Percentiles rank a stretch among this genome's conserved stretches.
Conservation (phyloP, 2,113 vertebrate genomes). For the Chloropsis cyanopogon region DNA sequence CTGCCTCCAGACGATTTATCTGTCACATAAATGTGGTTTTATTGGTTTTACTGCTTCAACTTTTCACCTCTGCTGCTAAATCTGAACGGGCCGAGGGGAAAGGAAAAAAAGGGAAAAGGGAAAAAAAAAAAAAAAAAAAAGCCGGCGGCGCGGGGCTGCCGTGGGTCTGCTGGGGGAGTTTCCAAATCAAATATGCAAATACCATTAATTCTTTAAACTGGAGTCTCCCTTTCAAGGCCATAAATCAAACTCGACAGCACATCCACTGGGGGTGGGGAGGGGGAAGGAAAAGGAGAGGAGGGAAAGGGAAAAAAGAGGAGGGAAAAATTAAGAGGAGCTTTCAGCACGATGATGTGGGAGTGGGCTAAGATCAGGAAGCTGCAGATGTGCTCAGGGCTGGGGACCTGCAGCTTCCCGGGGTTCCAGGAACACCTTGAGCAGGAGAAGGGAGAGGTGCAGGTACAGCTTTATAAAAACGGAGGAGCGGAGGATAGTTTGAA, state of each 20-base stretch:
- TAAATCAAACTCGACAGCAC: slow-evolving; percentile 64
- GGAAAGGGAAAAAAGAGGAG: not conserved
- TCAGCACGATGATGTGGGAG: not conserved
- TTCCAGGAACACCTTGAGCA: not conserved
- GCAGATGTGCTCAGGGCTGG: fast-evolving
- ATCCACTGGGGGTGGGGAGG: not conserved
- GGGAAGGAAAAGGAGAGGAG: not conserved
- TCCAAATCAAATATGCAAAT: slow-evolving; percentile 73
- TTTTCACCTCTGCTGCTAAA: slow-evolving; percentile 70
- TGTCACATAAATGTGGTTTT: slow-evolving; percentile 69
- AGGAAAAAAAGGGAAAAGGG: not conserved
- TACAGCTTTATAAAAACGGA: fast-evolving
- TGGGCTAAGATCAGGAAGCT: not conserved
- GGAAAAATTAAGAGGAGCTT: not conserved
- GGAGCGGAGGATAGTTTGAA: not conserved
- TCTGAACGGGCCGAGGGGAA: not conserved
- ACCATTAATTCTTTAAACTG: slow-evolving; percentile 63
- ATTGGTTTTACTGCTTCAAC: slow-evolving; percentile 71
- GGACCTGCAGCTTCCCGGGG: not conserved
- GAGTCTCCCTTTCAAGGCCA: slow-evolving; percentile 49
- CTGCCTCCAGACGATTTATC: slow-evolving; percentile 47
- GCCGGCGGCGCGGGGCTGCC: not conserved
- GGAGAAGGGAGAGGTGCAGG: not conserved
- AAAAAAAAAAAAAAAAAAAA: not conserved
- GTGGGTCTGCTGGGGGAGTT: slow-evolving; percentile 47